A percentile compares a stretch with the other conserved stretches of the same genome.
Conservation (phyloP, 2,888 invertebrate species). For the Mycalesis mineus region DNA sequence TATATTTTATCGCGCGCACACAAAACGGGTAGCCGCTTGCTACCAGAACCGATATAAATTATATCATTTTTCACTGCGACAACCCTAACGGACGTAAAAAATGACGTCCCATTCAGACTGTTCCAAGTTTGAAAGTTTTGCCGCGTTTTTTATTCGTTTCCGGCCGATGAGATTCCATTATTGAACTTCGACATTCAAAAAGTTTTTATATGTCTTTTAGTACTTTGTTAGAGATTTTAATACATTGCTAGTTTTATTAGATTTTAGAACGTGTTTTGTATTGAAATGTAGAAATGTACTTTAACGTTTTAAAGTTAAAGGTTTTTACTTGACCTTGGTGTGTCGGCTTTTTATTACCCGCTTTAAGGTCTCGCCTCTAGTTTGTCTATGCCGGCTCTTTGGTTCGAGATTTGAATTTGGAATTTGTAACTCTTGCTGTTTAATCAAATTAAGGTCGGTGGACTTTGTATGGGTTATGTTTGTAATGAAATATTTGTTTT, state of each 20-base stretch:
- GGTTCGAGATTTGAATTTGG: conserved; percentile 49
- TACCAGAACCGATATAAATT: conserved; percentile 74
- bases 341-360: conserved; percentile 45
- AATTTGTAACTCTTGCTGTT: conserved; percentile 45
- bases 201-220: conserved; percentile 15
- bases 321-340: conserved; percentile 29
- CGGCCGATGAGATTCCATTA: conserved; percentile 70
- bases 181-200: conserved; percentile 39
- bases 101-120: conserved; percentile 69
- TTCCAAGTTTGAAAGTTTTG: conserved; percentile 72
- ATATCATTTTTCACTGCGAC: conserved; percentile 78
- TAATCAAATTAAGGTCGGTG: conserved; percentile 41
- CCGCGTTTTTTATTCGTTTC: conserved; percentile 77
- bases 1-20: conserved; percentile 70
- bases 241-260: conserved; percentile 22
- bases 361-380: conserved; percentile 22
- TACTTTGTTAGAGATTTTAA: conserved; percentile 15
- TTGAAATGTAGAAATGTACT: conserved; percentile 22
- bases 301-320: not conserved
- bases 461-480: conserved; percentile 15
- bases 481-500: conserved; percentile 4
- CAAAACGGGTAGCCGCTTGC: conserved; percentile 76
- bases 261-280: not conserved
- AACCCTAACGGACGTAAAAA: conserved; percentile 76
- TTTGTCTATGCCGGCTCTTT: conserved; percentile 12